A percentile compares a stretch with the other conserved stretches of the same genome.
These are phyloP conservation scores for Opisthograptis luteolata DNA, from an alignment of 2,888 invertebrate genomes.

Conservation along the genomic window DNA sequence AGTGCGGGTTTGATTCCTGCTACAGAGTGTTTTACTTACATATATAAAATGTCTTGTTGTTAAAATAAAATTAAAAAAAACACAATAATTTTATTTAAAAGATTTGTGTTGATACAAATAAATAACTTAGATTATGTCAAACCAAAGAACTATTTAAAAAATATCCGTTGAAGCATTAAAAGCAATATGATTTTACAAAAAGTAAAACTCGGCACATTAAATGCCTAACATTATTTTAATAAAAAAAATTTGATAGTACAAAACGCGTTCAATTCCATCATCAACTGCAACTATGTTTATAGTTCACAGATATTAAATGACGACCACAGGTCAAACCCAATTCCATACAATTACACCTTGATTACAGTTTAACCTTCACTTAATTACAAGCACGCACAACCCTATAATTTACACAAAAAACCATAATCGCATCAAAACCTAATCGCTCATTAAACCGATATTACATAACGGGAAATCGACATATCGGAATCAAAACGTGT, in stretches of 20 bases:
- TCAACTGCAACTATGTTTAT: conserved; percentile 47
- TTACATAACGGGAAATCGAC: conserved; percentile 41
- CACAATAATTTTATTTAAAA: too few species aligned
- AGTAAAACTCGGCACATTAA: too few species aligned
- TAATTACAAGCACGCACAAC: conserved; percentile 56
- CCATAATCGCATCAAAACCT: conserved; percentile 18
- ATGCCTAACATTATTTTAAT: too few species aligned
- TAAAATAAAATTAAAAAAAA: too few species aligned
- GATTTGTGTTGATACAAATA: too few species aligned
- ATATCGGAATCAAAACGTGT: conserved; percentile 59
- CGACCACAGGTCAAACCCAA: conserved; percentile 58
- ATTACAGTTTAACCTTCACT: conserved; percentile 66
- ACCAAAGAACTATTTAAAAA: too few species aligned
- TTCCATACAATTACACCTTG: conserved; percentile 67
- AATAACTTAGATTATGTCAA: too few species aligned
- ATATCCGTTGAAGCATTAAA: too few species aligned
- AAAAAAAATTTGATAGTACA: background rate
- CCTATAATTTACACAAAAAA: conserved; percentile 39
- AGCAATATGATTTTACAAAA: too few species aligned
- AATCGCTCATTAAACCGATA: conserved; percentile 29
- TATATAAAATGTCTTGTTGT: too few species aligned
- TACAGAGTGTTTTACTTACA: too few species aligned
- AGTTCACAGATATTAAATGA: conserved; percentile 62
- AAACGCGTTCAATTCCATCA: conserved; percentile 7
- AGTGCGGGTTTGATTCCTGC: too few species aligned